These are phyloP conservation scores for Drosophila arizonae DNA, from an alignment of 1,140 invertebrate genomes.

Conservation along the genomic window DNA sequence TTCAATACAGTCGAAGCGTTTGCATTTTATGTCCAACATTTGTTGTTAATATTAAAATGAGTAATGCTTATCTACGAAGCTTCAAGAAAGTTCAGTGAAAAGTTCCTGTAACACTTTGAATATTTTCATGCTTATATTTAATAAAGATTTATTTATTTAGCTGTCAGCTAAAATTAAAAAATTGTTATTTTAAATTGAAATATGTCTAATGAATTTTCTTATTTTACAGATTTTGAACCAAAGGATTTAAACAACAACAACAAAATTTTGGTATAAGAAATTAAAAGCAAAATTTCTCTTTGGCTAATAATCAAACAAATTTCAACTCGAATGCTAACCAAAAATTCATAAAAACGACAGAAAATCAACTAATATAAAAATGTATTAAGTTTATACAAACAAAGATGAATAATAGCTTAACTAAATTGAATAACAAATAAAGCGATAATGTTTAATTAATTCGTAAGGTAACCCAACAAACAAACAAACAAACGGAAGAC, in stretches of 20 bases:
- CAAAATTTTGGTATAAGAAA: constrained; percentile 36
- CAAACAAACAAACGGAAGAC: constrained; percentile 82
- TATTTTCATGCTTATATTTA: no score
- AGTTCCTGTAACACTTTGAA: no score
- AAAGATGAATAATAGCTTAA: background rate
- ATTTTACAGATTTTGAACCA: constrained; percentile 61
- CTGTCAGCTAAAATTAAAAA: no score
- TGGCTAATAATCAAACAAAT: constrained; percentile 69
- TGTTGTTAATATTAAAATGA: no score
- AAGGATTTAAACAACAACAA: constrained; percentile 63
- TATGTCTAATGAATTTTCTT: background rate
- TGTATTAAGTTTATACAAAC: constrained; percentile 44
- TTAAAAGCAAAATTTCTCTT: constrained; percentile 37
- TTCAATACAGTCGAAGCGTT: no score
- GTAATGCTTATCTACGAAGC: no score
- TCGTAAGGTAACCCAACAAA: constrained; percentile 76
- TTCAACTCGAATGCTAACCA: constrained; percentile 30
- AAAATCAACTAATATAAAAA: constrained; percentile 39
- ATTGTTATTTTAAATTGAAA: background rate
- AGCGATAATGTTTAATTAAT: constrained; percentile 78
- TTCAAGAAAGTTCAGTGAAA: no score
- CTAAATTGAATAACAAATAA: constrained; percentile 46
- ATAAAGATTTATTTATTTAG: no score
- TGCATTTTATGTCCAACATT: no score
- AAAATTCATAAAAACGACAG: constrained; percentile 18